These are phyloP conservation scores for Drepanosiphum platanoidis DNA, from an alignment of 2,888 invertebrate genomes.

Conservation along the genomic window DNA sequence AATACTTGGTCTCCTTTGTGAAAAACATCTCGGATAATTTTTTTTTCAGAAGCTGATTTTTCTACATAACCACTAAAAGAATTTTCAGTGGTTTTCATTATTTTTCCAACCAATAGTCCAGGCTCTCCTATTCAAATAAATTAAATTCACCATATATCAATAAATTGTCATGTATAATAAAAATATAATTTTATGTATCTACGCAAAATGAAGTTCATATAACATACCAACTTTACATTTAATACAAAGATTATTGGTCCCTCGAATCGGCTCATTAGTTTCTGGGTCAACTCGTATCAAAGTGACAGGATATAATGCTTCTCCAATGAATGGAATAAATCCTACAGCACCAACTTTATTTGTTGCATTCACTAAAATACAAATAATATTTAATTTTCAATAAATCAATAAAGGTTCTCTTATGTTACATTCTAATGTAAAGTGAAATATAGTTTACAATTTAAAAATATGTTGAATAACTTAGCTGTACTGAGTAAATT, in stretches of 20 bases:
- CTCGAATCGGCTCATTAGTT: conserved; percentile 76
- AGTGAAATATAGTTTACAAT: not conserved
- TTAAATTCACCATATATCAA: not conserved
- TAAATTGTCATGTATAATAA: not conserved
- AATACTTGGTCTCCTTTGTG: conserved; percentile 88
- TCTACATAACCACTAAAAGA: conserved; percentile 80
- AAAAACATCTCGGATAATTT: conserved; percentile 85
- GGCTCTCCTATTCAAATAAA: conserved; percentile 73
- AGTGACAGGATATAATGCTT: conserved; percentile 74
- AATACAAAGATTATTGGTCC: conserved; percentile 76
- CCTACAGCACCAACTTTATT: conserved; percentile 76
- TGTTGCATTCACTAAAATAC: conserved; percentile 73
- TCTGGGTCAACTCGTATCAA: conserved; percentile 74
- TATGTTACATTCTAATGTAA: not conserved
- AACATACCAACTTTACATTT: conserved; percentile 76
- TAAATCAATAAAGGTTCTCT: not conserved
- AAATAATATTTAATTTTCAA: not conserved
- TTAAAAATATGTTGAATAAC: not conserved
- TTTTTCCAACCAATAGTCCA: conserved; percentile 84
- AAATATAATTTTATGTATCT: no score
- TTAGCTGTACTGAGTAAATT: not conserved
- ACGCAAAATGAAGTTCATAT: not conserved
- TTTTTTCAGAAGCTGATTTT: conserved; percentile 83
- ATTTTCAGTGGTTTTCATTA: conserved; percentile 74
- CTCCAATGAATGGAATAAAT: conserved; percentile 70